Percentiles rank a stretch among this genome's conserved stretches.
Conservation (phyloP, 2,797 vertebrate genomes). For the Orestias chungarensis region DNA sequence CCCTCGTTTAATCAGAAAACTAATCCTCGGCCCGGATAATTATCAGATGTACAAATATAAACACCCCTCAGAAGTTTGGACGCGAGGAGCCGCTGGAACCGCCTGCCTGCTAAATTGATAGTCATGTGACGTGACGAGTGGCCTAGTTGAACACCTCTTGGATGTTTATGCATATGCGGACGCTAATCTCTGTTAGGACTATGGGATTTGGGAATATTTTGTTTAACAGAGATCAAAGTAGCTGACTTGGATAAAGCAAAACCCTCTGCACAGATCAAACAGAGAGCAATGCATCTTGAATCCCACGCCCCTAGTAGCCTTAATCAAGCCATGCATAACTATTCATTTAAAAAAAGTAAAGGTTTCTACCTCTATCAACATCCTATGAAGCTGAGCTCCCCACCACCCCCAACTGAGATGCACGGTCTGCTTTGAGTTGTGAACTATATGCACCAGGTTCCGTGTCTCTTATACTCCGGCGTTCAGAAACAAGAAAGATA, state of each 20-base stretch:
- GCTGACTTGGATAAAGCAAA: slow-evolving; percentile 65
- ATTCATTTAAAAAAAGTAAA: slow-evolving; percentile 49
- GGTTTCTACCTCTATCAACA: slow-evolving; percentile 61
- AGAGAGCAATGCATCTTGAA: slow-evolving; percentile 70
- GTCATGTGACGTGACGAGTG: slow-evolving; percentile 80
- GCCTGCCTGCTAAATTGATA: slow-evolving; percentile 65
- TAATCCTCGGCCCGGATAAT: slow-evolving; percentile 66
- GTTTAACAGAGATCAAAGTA: slow-evolving; percentile 79
- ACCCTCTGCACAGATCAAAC: slow-evolving; percentile 78
- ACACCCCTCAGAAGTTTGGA: slow-evolving; percentile 76
- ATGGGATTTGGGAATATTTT: slow-evolving; percentile 83
- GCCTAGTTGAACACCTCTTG: slow-evolving; percentile 78
- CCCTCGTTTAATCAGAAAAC: slow-evolving; percentile 77
- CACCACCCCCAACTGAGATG: slow-evolving; percentile 53
- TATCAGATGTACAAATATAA: slow-evolving; percentile 76
- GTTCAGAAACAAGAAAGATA: slow-evolving; percentile 69
- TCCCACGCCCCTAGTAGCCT: slow-evolving; percentile 72
- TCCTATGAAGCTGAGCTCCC: slow-evolving; percentile 22
- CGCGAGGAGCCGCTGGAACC: slow-evolving; percentile 63
- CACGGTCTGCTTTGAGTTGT: slow-evolving; percentile 48
- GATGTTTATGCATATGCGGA: slow-evolving; percentile 81
- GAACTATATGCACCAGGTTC: slow-evolving; percentile 49
- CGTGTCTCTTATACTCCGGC: slow-evolving; percentile 62
- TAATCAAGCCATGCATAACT: slow-evolving; percentile 75
- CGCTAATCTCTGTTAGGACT: slow-evolving; percentile 77